Evolutionary conservation across 2,888 invertebrate genomes (phyloP).

Genomic region (Hypsopygia costalis): DNA sequence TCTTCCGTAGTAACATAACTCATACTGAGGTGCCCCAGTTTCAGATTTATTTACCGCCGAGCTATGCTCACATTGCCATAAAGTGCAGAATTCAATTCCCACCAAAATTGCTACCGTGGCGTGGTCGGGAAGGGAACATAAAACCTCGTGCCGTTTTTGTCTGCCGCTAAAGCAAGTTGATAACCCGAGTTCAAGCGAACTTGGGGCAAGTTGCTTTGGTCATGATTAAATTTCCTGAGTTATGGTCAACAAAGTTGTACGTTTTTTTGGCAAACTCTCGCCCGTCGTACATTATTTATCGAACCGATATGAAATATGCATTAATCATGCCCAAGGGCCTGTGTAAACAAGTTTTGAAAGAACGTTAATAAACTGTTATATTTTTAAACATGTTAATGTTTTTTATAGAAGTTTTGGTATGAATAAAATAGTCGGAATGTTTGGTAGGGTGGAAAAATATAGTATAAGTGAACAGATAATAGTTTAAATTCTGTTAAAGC

Average conservation of each 20-base stretch:
- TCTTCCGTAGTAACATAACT: constrained; percentile 1
- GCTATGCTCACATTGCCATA: constrained; percentile 4
- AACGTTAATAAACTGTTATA: constrained; percentile 28
- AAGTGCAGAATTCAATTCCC: constrained; percentile 10
- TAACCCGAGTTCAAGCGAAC: constrained; percentile 18
- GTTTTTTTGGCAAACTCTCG: constrained; percentile 45
- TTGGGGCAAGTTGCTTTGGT: constrained; percentile 37
- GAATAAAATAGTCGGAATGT: constrained; percentile 13
- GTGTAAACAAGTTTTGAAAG: constrained; percentile 46
- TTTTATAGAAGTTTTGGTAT: constrained; percentile 16
- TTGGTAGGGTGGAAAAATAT: constrained; percentile 6
- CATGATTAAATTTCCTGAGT: constrained; percentile 68
- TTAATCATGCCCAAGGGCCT: constrained; percentile 42
- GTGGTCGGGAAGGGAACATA: constrained; percentile 4
- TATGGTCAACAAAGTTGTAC: constrained; percentile 51
- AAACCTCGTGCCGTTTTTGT: constrained; percentile 14
- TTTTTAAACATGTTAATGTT: constrained; percentile 32
- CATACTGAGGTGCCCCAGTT: constrained; percentile 4
- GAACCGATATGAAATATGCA: constrained; percentile 54
- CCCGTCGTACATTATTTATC: constrained; percentile 56
- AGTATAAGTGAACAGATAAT: too few species aligned
- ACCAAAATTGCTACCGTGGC: constrained; percentile 6
- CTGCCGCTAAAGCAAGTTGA: constrained; percentile 15
- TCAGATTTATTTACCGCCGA: constrained; percentile 8
- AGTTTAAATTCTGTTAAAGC: too few species aligned